Conservation (phyloP, 2,113 vertebrate species). For the Chaetops frenatus region DNA sequence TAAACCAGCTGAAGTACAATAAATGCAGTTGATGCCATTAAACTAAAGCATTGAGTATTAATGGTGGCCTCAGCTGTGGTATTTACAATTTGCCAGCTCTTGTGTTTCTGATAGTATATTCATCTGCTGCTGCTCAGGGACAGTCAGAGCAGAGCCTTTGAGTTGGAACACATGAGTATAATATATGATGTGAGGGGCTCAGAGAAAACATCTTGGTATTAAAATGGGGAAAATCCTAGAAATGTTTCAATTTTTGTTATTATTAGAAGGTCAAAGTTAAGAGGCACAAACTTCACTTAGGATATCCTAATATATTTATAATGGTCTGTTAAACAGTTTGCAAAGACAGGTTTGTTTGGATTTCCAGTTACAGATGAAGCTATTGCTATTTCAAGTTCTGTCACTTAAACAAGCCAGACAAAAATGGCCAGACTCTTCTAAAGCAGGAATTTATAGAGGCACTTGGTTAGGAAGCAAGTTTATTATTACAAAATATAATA, state of each 20-base stretch:
- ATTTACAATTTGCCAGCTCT: constrained; percentile 3
- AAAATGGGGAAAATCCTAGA: not conserved
- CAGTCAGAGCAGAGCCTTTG: not conserved
- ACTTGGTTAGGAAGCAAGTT: not conserved
- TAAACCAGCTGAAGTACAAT: constrained; percentile 9
- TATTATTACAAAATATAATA: not conserved
- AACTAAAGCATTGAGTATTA: not conserved
- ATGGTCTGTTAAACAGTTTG: not conserved
- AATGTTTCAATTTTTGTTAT: not conserved
- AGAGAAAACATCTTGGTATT: not conserved
- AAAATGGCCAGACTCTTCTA: not conserved
- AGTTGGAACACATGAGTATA: not conserved
- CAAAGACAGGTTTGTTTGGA: not conserved
- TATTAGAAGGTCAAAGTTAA: not conserved
- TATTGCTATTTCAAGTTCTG: not conserved
- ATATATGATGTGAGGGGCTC: constrained; percentile 1
- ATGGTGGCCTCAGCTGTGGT: not conserved
- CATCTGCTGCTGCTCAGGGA: constrained; percentile 13
- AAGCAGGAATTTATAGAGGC: not conserved
- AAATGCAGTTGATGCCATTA: constrained; percentile 7
- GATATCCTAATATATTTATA: not conserved
- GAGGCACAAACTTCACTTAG: not conserved
- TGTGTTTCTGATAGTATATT: not conserved
- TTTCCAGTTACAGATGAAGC: constrained; percentile 5
- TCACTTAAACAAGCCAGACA: not conserved